These are phyloP conservation scores for Serrognathus titanus DNA, from an alignment of 2,888 invertebrate species.

Conservation along the genomic window DNA sequence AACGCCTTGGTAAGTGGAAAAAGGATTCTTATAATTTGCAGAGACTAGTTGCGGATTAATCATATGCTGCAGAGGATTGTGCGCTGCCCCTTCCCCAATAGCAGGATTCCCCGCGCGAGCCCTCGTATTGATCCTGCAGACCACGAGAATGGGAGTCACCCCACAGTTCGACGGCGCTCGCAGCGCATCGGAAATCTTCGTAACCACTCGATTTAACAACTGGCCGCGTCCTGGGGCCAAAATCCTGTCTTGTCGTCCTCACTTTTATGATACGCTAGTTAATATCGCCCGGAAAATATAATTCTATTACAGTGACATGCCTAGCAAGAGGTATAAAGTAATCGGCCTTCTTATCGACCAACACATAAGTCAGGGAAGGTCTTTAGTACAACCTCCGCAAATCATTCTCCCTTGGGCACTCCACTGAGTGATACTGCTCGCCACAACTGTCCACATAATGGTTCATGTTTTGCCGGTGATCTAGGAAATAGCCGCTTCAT, in stretches of 20 bases:
- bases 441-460: slow-evolving; percentile 42
- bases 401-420: slow-evolving; percentile 36
- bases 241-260: slow-evolving; percentile 29
- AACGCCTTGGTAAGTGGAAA: slow-evolving; percentile 2
- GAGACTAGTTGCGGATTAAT: slow-evolving; percentile 26
- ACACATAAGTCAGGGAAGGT: slow-evolving; percentile 27
- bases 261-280: slow-evolving; percentile 19
- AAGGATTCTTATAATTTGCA: slow-evolving; percentile 22
- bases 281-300: slow-evolving; percentile 19
- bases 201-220: slow-evolving; percentile 36
- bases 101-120: slow-evolving; percentile 30
- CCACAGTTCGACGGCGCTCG: slow-evolving; percentile 34
- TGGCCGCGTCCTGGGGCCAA: slow-evolving; percentile 28
- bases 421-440: slow-evolving; percentile 33
- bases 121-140: slow-evolving; percentile 44
- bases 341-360: slow-evolving; percentile 20
- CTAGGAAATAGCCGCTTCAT: slow-evolving; percentile 44
- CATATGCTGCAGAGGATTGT: slow-evolving; percentile 28
- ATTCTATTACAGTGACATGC: slow-evolving; percentile 18
- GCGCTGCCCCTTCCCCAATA: slow-evolving; percentile 19
- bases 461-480: slow-evolving; percentile 41
- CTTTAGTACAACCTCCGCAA: slow-evolving; percentile 34
- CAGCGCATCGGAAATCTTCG: slow-evolving; percentile 40
- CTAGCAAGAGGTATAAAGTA: slow-evolving; percentile 9
- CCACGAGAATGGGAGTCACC: slow-evolving; percentile 43